Evolutionary conservation across 1,140 invertebrate genomes (phyloP).

Genomic region (Oreohelix idahoensis): DNA sequence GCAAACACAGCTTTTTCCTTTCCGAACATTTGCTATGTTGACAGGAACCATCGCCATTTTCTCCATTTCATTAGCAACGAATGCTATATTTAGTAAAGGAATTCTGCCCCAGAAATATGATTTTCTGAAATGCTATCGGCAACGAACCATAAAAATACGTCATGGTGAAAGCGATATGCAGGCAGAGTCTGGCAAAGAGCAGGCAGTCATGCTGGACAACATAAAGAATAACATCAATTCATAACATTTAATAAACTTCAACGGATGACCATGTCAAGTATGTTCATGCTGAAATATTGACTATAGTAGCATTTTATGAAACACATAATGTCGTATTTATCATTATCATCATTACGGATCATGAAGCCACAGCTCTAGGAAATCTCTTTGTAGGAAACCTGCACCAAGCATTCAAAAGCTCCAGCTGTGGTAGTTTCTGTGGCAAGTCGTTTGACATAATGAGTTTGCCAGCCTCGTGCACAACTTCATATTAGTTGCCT

Average conservation of each 20-base stretch:
- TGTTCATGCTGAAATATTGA: no score
- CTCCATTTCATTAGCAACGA: slow-evolving; percentile 48
- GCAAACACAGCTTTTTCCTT: slow-evolving; percentile 58
- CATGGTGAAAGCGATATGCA: background rate
- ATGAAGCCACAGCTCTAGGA: no score
- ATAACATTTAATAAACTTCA: background rate
- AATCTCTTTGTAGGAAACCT: no score
- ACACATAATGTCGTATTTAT: no score
- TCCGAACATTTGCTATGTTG: slow-evolving; percentile 60
- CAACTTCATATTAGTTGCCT: no score
- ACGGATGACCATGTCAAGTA: no score
- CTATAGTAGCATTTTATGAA: no score
- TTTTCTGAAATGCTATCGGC: slow-evolving; percentile 29
- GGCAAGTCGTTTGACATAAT: no score
- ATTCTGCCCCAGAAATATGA: slow-evolving; percentile 41
- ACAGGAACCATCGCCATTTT: slow-evolving; percentile 47
- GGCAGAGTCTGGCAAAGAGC: background rate
- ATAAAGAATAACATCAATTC: background rate
- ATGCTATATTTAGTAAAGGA: slow-evolving; percentile 47
- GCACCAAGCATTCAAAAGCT: no score
- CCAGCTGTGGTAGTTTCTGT: no score
- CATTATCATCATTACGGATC: no score
- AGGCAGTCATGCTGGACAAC: slow-evolving; percentile 74
- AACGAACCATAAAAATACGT: slow-evolving; percentile 26
- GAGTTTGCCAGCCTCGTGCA: no score